Percentiles rank a stretch among this genome's conserved stretches.
Conservation (phyloP, 2,888 invertebrate species). For the Macaria notata region DNA sequence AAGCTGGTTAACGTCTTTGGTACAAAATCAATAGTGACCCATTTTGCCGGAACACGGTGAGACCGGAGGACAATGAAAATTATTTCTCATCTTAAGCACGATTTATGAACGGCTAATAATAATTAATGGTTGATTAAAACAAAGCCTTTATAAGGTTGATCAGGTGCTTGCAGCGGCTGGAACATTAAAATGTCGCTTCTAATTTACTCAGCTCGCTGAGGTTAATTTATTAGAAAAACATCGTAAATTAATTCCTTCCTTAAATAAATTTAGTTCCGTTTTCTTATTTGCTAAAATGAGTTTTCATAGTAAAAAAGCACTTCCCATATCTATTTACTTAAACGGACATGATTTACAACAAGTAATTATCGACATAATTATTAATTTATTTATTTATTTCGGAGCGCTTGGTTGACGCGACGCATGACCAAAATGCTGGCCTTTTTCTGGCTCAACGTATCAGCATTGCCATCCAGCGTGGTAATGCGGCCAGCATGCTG, state of each 20-base stretch:
- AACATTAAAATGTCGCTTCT: slow-evolving; percentile 23
- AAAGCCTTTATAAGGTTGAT: slow-evolving; percentile 21
- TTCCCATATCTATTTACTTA: too few relatives aligned
- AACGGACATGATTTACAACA: too few relatives aligned
- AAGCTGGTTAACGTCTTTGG: slow-evolving; percentile 32
- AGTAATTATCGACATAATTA: too few relatives aligned
- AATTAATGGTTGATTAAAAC: slow-evolving; percentile 29
- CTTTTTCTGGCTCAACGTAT: too few relatives aligned
- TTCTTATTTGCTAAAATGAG: too few relatives aligned
- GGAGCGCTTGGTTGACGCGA: too few relatives aligned
- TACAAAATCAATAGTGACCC: slow-evolving; percentile 43
- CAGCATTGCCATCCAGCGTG: too few relatives aligned
- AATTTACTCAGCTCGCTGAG: slow-evolving; percentile 18
- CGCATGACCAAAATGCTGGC: too few relatives aligned
- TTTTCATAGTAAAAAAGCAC: too few relatives aligned
- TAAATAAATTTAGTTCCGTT: too few relatives aligned
- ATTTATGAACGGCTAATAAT: slow-evolving; percentile 30
- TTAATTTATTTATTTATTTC: too few relatives aligned
- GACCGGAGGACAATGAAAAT: slow-evolving; percentile 31
- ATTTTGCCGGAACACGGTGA: slow-evolving; percentile 33
- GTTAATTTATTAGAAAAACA: slow-evolving; percentile 12
- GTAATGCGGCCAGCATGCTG: too few relatives aligned
- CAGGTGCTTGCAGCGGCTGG: slow-evolving; percentile 19
- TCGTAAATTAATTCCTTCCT: neutral
- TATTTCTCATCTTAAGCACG: slow-evolving; percentile 26